These are phyloP conservation scores for Medauroidea extradentata DNA, from an alignment of 1,140 invertebrate species.

Conservation along the genomic window DNA sequence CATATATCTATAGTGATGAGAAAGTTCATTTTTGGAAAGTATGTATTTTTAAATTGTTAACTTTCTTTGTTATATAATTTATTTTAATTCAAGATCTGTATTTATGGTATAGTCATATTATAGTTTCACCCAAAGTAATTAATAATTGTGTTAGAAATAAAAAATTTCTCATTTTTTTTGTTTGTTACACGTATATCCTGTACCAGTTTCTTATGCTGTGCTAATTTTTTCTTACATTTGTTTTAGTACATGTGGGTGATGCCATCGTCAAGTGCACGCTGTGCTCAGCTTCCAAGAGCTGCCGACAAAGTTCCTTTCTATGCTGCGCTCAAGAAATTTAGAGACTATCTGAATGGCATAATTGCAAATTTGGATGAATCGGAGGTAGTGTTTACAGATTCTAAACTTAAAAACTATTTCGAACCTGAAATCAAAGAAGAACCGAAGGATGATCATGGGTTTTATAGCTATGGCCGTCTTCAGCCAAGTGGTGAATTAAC, in stretches of 20 bases:
- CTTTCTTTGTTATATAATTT: no score
- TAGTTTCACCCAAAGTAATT: no score
- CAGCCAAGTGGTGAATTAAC: constrained; percentile 33
- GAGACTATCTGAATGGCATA: constrained; percentile 91
- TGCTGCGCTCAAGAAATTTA: constrained; percentile 87
- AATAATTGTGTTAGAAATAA: no score
- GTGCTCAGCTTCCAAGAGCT: constrained; percentile 89
- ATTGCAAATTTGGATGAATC: constrained; percentile 82
- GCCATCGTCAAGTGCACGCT: constrained; percentile 95
- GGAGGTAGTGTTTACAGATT: constrained; percentile 86
- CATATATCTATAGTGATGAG: no score
- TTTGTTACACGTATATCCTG: no score
- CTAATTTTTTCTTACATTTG: constrained; percentile 20
- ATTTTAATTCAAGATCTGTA: no score
- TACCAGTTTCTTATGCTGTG: background rate
- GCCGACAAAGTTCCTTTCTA: constrained; percentile 98
- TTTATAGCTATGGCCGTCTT: constrained; percentile 21
- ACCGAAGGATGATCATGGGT: constrained; percentile 29
- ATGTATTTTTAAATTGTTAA: no score
- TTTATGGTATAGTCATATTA: no score
- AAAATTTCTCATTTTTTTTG: background rate
- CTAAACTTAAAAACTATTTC: constrained; percentile 59
- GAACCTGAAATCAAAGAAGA: constrained; percentile 44
- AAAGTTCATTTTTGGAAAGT: no score
- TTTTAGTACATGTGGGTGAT: constrained; percentile 96